phyloP scores from a whole-genome alignment of 2,888 invertebrate species.

The Sesia apiformis region DNA sequence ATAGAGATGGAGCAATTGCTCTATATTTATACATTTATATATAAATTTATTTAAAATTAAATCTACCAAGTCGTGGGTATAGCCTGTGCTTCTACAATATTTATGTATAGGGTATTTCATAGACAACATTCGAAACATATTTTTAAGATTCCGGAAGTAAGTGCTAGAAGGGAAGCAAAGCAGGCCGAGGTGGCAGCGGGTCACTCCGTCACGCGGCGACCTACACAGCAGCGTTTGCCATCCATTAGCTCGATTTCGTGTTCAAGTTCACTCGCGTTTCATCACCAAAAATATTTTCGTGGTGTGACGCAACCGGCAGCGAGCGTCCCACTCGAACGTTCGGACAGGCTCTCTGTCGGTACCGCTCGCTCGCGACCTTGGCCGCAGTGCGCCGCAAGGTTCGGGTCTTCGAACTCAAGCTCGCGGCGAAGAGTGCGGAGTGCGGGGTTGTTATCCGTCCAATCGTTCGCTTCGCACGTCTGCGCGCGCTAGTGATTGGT shows the following conservation, averaged over 20 bases:
- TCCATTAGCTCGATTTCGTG: constrained; percentile 68
- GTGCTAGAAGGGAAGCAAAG: constrained; percentile 32
- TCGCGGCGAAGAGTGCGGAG: constrained; percentile 47
- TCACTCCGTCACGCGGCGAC: constrained; percentile 63
- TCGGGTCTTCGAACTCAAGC: constrained; percentile 84
- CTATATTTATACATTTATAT: no score
- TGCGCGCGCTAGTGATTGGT: constrained; percentile 69
- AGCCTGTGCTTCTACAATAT: no score
- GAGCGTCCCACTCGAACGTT: constrained; percentile 57
- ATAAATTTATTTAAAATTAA: no score
- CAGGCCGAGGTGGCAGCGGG: constrained; percentile 48
- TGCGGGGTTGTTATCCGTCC: constrained; percentile 54
- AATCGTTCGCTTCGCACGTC: constrained; percentile 59
- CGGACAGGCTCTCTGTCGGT: constrained; percentile 46
- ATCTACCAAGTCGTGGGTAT: no score
- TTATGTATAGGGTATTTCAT: no score
- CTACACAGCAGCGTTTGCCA: constrained; percentile 48
- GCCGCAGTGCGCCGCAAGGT: constrained; percentile 92
- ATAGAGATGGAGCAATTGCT: no score
- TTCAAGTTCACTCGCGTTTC: constrained; percentile 73
- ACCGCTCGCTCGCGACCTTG: constrained; percentile 78
- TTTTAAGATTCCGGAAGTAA: constrained; percentile 29
- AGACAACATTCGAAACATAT: no score
- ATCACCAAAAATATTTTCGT: constrained; percentile 74
- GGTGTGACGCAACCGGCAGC: constrained; percentile 66